These are phyloP conservation scores for Pseudomugil tenellus DNA, from an alignment of 2,797 vertebrate genomes.

Conservation along the genomic window DNA sequence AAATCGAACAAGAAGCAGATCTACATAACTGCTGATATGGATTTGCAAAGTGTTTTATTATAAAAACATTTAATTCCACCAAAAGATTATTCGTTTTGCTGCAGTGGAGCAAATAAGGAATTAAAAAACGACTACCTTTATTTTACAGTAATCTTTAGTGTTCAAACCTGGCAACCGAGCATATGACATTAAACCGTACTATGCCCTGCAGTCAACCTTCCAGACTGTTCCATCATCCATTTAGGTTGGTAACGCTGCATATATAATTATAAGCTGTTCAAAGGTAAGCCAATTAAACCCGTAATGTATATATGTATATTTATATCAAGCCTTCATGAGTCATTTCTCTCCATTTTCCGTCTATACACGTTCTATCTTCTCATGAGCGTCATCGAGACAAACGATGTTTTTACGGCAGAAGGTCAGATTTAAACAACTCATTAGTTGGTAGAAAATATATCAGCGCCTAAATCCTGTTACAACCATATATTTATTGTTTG, in stretches of 20 bases:
- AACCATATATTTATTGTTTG: neutral
- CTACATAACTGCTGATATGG: neutral
- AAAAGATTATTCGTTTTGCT: too few species aligned
- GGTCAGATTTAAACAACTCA: neutral
- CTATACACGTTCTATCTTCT: neutral
- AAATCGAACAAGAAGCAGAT: neutral
- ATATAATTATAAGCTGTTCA: fast-evolving
- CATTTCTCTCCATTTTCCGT: neutral
- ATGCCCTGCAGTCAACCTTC: neutral
- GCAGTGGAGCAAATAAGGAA: neutral
- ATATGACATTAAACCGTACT: neutral
- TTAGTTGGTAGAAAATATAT: neutral
- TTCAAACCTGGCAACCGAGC: conserved; percentile 54
- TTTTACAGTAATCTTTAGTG: neutral
- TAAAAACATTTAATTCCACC: neutral
- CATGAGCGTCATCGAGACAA: neutral
- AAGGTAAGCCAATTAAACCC: neutral
- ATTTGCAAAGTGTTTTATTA: too few species aligned
- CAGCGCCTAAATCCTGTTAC: neutral
- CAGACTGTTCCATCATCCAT: too few species aligned
- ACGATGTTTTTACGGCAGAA: neutral
- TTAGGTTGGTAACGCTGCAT: too few species aligned
- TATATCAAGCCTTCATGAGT: neutral
- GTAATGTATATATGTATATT: neutral
- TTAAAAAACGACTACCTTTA: too few species aligned